These are phyloP conservation scores for Cossypha dichroa DNA, from an alignment of 2,797 vertebrate genomes.

Conservation along the genomic window DNA sequence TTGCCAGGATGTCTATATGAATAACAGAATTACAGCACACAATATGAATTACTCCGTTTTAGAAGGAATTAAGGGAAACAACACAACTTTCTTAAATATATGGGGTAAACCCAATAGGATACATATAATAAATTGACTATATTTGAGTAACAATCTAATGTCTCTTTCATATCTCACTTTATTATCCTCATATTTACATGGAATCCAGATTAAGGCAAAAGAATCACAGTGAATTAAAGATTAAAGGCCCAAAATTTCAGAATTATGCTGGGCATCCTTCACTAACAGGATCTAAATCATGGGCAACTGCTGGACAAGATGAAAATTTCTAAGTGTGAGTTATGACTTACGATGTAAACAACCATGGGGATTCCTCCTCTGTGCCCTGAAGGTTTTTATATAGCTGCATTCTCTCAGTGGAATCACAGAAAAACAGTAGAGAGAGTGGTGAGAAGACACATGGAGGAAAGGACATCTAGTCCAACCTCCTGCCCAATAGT, in stretches of 20 bases:
- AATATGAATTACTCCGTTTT: neutral
- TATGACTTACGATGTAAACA: neutral
- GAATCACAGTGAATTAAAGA: neutral
- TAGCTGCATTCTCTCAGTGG: neutral
- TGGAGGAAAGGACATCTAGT: neutral
- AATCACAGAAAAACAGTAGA: neutral
- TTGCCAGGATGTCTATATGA: neutral
- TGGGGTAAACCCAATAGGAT: neutral
- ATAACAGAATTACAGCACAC: neutral
- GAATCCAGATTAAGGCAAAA: neutral
- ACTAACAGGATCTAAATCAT: neutral
- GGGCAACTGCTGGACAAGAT: neutral
- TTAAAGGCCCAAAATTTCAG: neutral
- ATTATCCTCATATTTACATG: neutral
- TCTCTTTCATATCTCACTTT: neutral
- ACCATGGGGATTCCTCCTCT: neutral
- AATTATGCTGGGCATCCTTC: neutral
- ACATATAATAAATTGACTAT: neutral
- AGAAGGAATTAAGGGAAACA: neutral
- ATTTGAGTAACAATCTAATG: neutral
- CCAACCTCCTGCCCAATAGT: neutral
- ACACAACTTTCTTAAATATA: neutral
- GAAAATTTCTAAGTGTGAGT: neutral
- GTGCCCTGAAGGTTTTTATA: neutral
- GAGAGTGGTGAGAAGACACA: neutral